phyloP scores from a whole-genome alignment of 2,113 vertebrate species.

The Macrotis lagotis region DNA sequence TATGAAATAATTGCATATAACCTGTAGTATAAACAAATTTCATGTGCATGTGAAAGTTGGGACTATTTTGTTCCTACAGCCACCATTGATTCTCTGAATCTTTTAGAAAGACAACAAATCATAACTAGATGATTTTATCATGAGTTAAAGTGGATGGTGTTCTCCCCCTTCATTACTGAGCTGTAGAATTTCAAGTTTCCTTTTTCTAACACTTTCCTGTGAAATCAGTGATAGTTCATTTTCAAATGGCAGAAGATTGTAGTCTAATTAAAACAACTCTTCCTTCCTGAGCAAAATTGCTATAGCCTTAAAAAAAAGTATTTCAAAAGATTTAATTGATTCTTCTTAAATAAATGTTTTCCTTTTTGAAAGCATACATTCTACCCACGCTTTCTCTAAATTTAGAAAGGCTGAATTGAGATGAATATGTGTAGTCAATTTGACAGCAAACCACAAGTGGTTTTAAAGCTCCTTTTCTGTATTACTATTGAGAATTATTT shows the following conservation, averaged over 20 bases:
- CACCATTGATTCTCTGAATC: not conserved
- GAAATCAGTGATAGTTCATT: not conserved
- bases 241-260: not conserved
- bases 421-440: not conserved
- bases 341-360: conserved; percentile 3
- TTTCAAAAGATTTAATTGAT: not conserved
- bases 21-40: not conserved
- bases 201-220: not conserved
- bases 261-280: not conserved
- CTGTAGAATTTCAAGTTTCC: not conserved
- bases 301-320: not conserved
- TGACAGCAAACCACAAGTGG: not conserved
- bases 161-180: not conserved
- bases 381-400: not conserved
- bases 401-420: not conserved
- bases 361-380: conserved; percentile 31
- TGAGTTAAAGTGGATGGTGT: not conserved
- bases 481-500: not conserved
- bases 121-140: not conserved
- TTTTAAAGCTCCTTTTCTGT: not conserved
- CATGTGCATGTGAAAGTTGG: not conserved
- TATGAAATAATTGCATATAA: not conserved
- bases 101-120: not conserved
- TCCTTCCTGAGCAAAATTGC: not conserved
- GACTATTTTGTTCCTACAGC: not conserved